These are phyloP conservation scores for Anorthoa munda DNA, from an alignment of 2,888 invertebrate species.

Conservation along the genomic window DNA sequence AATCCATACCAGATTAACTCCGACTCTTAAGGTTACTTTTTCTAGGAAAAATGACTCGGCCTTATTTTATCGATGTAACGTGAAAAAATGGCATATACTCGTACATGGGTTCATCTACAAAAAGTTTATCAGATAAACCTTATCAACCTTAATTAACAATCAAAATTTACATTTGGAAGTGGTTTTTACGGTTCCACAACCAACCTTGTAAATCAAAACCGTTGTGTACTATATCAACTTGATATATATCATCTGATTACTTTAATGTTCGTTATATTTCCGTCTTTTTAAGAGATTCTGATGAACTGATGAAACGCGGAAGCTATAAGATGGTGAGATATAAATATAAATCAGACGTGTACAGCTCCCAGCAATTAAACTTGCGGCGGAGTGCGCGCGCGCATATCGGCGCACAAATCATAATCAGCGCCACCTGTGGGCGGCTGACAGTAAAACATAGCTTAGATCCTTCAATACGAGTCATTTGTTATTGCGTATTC, in stretches of 20 bases:
- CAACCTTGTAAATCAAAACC: constrained; percentile 34
- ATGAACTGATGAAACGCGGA: constrained; percentile 64
- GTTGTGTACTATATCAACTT: constrained; percentile 39
- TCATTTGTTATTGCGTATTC: constrained; percentile 40
- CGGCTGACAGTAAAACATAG: constrained; percentile 70
- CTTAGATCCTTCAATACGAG: constrained; percentile 64
- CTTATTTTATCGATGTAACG: background rate
- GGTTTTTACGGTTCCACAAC: constrained; percentile 35
- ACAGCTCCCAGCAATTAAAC: constrained; percentile 67
- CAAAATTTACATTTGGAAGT: constrained; percentile 50
- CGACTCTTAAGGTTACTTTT: too few species aligned
- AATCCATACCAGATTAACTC: too few species aligned
- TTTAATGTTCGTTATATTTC: constrained; percentile 37
- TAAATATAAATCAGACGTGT: constrained; percentile 67
- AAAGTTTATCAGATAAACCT: constrained; percentile 43
- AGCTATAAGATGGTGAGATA: constrained; percentile 64
- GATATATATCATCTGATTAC: constrained; percentile 38
- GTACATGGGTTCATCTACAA: constrained; percentile 1
- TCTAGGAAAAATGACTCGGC: background rate
- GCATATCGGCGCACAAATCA: constrained; percentile 76
- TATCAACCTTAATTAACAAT: constrained; percentile 44
- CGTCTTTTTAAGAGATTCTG: constrained; percentile 42
- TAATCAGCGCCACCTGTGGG: constrained; percentile 81
- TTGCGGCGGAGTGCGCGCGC: constrained; percentile 66
- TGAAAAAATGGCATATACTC: constrained; percentile 13